Conservation (phyloP, 2,888 invertebrate genomes). For the Trypoxylon attenuatum region DNA sequence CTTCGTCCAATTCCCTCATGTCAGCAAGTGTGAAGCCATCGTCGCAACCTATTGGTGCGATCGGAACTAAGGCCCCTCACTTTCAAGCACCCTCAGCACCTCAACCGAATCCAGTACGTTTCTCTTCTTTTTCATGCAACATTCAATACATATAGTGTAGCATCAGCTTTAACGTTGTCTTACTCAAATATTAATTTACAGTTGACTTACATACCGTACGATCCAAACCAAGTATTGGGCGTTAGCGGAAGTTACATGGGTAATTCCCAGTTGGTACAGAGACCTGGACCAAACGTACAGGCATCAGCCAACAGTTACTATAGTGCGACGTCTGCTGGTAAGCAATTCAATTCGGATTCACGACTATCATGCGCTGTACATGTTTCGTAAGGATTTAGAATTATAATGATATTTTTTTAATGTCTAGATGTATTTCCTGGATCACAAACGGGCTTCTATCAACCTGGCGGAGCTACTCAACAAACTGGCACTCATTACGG, state of each 20-base stretch:
- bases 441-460: conserved; percentile 72
- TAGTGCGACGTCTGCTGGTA: conserved; percentile 72
- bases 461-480: conserved; percentile 72
- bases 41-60: conserved; percentile 88
- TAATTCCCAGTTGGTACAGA: conserved; percentile 80
- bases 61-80: conserved; percentile 81
- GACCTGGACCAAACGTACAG: conserved; percentile 76
- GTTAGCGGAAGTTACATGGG: conserved; percentile 79
- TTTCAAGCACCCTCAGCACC: conserved; percentile 77
- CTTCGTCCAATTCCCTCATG: conserved; percentile 91
- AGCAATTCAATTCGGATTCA: conserved; percentile 12
- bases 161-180: not conserved
- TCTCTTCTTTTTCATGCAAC: not conserved
- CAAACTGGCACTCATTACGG: conserved; percentile 73
- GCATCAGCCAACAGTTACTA: conserved; percentile 72
- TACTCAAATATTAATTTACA: conserved; percentile 57
- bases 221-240: conserved; percentile 76
- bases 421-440: conserved; percentile 71
- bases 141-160: not conserved
- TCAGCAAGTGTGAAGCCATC: conserved; percentile 90
- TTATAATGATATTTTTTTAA: not conserved
- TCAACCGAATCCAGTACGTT: conserved; percentile 75
- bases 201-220: conserved; percentile 79
- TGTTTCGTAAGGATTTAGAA: not conserved
- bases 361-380: too few relatives aligned